Base-by-base conservation (phyloP, 2,797 vertebrate species). In the Hephaestus fuliginosus region DNA sequence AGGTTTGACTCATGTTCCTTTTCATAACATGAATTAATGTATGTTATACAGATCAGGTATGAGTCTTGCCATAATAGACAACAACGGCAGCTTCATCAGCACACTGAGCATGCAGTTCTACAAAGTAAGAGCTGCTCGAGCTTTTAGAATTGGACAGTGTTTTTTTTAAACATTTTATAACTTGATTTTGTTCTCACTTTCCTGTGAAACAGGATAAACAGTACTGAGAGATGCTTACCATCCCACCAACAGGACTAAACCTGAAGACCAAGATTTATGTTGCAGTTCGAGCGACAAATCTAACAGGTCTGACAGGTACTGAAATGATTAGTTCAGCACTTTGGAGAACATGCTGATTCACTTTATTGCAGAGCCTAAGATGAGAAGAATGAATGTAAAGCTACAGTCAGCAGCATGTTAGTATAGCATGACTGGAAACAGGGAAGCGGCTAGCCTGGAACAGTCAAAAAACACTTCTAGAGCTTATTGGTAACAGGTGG, bases 201-300 rank as follows among this genome's bases (percentile, higher is more conserved):
- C 64, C 30, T 58, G 18, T 74, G 20, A 9, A 65, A 88, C 74
- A 96, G 95, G 90, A 91, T 71, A 0, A 10, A 0, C 0, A 1
- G 0, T 94, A 91, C 71, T 0, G 0, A 41, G 2, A 44, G 0
- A 0, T 18, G 1, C 83, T 96, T 12, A 11, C 8, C 2, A 80
- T 96, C 20, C 96, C 96, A 41, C 0, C 33, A 6, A 65, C 64
- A 0, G 96, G 96, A 61, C 81, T 96, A n/a, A 83, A 86, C 53
- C 71, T 96, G 68, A 96, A 96, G 86, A 95, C 93, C 44, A 93
- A 91, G 61, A 93, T 96, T 78, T 95, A 93, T 78, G 95, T 96
- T 51, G 76, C 63, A 44, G 93, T 96, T n/a, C 79, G 76, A 46
- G 95, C 95, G 11, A 92, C 78, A 30, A 95, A 95, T 85, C 91